Base-by-base conservation (phyloP, 2,113 vertebrate species). In the Podarcis raffonei region DNA sequence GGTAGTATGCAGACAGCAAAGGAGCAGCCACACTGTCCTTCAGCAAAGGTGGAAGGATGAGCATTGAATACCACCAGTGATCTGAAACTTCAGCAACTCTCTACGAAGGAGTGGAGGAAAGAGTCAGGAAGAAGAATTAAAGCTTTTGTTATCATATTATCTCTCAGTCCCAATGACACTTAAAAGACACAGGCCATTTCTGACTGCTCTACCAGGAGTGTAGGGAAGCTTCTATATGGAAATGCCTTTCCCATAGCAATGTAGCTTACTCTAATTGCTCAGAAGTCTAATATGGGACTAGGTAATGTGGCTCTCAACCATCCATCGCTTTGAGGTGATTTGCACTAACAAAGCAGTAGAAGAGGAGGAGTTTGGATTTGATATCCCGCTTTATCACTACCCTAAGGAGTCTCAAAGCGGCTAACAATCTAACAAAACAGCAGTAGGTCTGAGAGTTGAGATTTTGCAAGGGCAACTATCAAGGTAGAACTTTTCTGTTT, bases 21-120 rank as follows among this genome's bases (percentile, higher is more conserved):
- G 98, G 98, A 65, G 97, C 97, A 57, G 99, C 98, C 32, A 98
- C 98, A 75, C 99, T 99, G 90, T 99, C 98, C 95, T 99, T 99
- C 89, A 99, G 97, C 96, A 99, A 92, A 16, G 99, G 99, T 6
- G 99, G 99, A 85, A 99, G 95, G 94, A 99, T 99, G 94, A 99
- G 96, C 99, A 99, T 99, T 59, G 99, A 99, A 90, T 98, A 98
- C 99, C 99, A 99, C 98, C 98, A 99, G 74, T 96, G 98, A 96
- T 98, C 98, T 2, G 96, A 97, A 92, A 99, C 99, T 95, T 99
- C 99, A 0, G 97, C 97, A 91, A 99, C 99, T 96, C 99, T 98
- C 99, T 99, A 96, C 68, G 86, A 93, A 91, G 86, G 68, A 88
- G 79, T 66, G 89, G 3, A 93, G 92, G 91, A 90, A 87, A 94